Conservation (phyloP, 2,113 vertebrate species). For the Anseranas semipalmata region DNA sequence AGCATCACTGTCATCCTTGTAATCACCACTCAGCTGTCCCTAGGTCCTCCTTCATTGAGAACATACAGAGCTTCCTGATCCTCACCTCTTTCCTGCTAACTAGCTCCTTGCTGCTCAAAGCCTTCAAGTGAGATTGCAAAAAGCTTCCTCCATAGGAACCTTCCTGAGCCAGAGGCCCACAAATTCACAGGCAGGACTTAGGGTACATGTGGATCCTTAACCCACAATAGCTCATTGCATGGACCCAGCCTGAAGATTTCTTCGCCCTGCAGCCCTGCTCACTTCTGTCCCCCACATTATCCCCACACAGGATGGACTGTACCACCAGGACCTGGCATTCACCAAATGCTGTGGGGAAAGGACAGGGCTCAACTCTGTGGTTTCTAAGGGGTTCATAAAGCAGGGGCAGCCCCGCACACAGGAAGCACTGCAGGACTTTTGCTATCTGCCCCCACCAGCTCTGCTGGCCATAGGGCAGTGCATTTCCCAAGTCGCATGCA, state of each 20-base stretch:
- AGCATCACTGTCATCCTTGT: not conserved
- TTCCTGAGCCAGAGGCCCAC: not conserved
- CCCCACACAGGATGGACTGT: not conserved
- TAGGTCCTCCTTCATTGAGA: not conserved
- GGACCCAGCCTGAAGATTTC: not conserved
- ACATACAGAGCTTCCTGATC: not conserved
- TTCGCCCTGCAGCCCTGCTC: not conserved
- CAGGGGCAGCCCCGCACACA: not conserved
- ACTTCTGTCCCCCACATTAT: not conserved
- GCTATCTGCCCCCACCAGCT: not conserved
- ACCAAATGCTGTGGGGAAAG: not conserved
- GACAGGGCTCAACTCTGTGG: not conserved
- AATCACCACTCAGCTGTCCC: not conserved
- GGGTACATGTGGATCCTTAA: not conserved
- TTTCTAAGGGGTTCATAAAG: not conserved
- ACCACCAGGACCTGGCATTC: not conserved
- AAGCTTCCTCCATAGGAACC: not conserved
- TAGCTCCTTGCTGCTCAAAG: not conserved
- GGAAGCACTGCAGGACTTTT: not conserved
- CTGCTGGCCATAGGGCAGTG: not conserved
- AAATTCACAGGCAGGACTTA: not conserved
- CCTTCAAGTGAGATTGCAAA: not conserved
- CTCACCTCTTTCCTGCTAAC: not conserved
- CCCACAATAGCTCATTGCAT: not conserved
- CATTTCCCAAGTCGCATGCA: not conserved